Conservation (phyloP, 1,140 invertebrate genomes). For the Ephestia elutella region DNA sequence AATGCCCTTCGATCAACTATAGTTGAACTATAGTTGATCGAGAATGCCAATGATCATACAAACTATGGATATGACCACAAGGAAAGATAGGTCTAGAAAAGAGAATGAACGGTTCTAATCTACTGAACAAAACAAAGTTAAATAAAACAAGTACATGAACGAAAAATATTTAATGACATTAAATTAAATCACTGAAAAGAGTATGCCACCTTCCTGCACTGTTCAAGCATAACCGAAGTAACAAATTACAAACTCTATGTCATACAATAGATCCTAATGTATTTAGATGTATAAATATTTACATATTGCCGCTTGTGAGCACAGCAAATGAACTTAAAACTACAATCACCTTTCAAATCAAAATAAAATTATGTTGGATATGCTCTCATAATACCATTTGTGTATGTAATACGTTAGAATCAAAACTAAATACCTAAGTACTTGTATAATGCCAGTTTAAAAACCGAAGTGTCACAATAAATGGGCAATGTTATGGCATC, state of each 20-base stretch:
- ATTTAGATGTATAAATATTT: constrained; percentile 54
- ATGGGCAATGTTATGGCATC: too few species aligned
- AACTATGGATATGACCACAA: too few species aligned
- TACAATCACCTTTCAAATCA: constrained; percentile 34
- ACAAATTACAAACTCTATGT: constrained; percentile 44
- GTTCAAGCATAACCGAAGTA: constrained; percentile 49
- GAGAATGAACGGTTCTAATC: too few species aligned
- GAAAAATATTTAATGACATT: constrained; percentile 60
- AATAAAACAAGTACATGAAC: constrained; percentile 27
- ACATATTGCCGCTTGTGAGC: constrained; percentile 42
- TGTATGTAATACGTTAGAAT: not conserved
- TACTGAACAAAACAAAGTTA: not conserved
- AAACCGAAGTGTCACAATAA: too few species aligned
- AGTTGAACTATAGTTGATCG: too few species aligned
- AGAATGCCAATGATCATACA: too few species aligned
- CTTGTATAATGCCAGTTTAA: too few species aligned
- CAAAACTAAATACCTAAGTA: not conserved
- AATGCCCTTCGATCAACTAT: too few species aligned
- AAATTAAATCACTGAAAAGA: constrained; percentile 59
- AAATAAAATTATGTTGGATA: not conserved
- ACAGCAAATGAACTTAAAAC: constrained; percentile 44
- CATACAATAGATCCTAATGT: constrained; percentile 46
- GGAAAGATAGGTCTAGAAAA: too few species aligned
- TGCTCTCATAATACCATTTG: not conserved
- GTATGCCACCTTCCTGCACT: constrained; percentile 45